phyloP scores from a whole-genome alignment of 2,888 invertebrate genomes.

The Acanthosepion lycidas region DNA sequence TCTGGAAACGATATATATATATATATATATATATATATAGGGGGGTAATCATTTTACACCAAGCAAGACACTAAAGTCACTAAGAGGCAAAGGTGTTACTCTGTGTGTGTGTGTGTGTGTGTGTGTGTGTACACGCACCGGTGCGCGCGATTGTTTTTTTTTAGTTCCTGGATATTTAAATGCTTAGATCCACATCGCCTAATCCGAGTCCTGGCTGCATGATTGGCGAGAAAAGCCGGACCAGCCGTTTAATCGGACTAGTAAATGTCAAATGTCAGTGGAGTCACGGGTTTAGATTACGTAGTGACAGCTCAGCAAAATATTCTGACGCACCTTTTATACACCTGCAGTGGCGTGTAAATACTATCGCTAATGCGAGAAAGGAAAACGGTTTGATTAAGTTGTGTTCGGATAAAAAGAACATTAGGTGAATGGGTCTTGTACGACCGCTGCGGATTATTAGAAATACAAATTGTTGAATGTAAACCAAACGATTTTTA shows the following conservation, averaged over 20 bases:
- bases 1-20: neutral
- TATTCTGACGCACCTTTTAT: neutral
- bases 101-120: no score
- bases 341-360: neutral
- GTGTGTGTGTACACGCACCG: no score
- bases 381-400: neutral
- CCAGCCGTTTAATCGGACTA: neutral
- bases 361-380: no score
- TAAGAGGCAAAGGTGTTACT: no score
- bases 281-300: neutral
- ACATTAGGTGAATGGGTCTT: neutral
- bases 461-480: neutral
- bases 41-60: no score
- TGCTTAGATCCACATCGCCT: neutral
- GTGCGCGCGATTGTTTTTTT: neutral
- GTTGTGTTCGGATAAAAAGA: neutral
- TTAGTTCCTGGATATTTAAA: neutral
- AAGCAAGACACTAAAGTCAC: no score
- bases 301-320: neutral
- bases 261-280: neutral
- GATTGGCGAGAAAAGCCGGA: neutral
- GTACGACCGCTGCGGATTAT: neutral
- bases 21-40: neutral
- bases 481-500: no score
- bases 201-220: neutral